phyloP scores from a whole-genome alignment of 2,113 vertebrate species.

The Cochlearius cochlearius region DNA sequence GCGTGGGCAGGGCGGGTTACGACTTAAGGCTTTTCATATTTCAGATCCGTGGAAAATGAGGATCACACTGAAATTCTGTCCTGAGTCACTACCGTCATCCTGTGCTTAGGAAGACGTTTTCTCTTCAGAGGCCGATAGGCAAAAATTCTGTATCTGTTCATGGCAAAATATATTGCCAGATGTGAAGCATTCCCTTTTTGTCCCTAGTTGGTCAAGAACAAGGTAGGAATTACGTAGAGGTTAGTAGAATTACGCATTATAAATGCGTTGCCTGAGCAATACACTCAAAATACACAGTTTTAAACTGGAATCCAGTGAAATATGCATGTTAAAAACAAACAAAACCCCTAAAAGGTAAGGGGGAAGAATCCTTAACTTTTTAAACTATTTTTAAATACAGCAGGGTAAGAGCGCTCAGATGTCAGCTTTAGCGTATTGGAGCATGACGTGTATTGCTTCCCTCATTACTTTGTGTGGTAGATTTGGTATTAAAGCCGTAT shows the following conservation, averaged over 20 bases:
- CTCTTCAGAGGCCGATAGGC: not conserved
- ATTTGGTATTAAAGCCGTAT: not conserved
- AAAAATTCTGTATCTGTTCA: not conserved
- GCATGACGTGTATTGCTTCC: not conserved
- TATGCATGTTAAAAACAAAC: not conserved
- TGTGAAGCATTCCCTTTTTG: not conserved
- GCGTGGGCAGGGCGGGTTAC: not conserved
- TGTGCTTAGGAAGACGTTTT: not conserved
- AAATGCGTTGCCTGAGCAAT: not conserved
- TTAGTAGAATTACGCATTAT: not conserved
- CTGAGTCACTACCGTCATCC: too few relatives aligned
- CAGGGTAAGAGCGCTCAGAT: not conserved
- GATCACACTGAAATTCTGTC: not conserved
- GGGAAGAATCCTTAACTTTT: not conserved
- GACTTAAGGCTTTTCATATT: not conserved
- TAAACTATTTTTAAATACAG: not conserved
- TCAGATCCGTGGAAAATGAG: accelerated
- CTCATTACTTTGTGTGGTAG: not conserved
- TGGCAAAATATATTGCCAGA: not conserved
- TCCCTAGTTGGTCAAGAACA: not conserved
- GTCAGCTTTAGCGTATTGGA: not conserved
- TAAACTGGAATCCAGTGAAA: not conserved
- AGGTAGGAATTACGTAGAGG: not conserved
- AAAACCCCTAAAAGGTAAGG: accelerated
- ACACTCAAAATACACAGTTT: not conserved